Evolutionary conservation across 2,113 vertebrate species (phyloP).

Genomic region (Probosciger aterrimus): DNA sequence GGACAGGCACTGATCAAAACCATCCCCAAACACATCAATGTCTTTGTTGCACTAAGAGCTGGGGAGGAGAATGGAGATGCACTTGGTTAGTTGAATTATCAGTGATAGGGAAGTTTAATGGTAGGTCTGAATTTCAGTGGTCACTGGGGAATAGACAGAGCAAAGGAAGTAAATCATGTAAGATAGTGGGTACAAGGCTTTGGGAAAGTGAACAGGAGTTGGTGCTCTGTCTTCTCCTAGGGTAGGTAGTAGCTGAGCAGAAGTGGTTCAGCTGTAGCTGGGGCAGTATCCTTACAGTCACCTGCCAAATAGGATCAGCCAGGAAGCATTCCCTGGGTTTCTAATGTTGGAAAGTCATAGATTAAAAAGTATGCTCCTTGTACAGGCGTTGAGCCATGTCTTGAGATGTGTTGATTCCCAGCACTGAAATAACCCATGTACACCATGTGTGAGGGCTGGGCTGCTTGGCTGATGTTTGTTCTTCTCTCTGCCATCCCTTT

Average conservation of each 20-base stretch:
- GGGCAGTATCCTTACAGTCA: background rate
- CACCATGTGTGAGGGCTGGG: background rate
- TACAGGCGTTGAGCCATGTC: background rate
- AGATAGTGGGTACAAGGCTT: background rate
- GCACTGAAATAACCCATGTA: accelerated
- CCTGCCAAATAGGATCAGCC: background rate
- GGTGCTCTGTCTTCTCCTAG: background rate
- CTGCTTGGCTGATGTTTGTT: background rate
- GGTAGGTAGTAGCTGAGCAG: background rate
- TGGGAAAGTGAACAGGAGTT: background rate
- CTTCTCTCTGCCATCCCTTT: background rate
- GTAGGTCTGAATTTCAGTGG: background rate
- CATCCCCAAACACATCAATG: background rate
- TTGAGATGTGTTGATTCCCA: background rate
- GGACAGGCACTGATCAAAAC: background rate
- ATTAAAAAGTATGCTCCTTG: accelerated
- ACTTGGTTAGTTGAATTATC: background rate
- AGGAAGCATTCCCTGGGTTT: background rate
- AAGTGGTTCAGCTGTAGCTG: background rate
- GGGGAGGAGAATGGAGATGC: background rate
- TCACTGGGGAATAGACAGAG: background rate
- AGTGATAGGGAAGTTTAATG: background rate
- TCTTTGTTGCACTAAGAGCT: background rate
- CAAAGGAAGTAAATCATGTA: background rate
- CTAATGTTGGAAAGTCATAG: background rate